Evolutionary conservation across 2,797 vertebrate species (phyloP).

Genomic region (Sciurus vulgaris): DNA sequence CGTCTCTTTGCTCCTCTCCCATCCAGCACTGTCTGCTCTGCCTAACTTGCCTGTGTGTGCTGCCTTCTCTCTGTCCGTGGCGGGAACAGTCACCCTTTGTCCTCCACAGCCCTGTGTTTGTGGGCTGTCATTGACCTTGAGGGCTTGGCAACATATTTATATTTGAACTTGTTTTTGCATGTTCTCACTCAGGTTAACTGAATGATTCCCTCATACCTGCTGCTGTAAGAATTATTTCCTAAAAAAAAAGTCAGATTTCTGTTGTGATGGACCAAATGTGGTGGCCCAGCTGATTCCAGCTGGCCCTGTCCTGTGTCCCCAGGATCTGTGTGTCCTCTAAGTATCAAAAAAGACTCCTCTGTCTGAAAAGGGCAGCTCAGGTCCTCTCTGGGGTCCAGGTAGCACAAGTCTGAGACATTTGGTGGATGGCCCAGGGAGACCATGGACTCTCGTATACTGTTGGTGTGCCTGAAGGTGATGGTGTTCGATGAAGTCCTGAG

Average conservation of each 20-base stretch:
- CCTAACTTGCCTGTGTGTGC: not conserved
- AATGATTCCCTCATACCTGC: not conserved
- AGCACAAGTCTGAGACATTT: not conserved
- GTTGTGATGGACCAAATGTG: not conserved
- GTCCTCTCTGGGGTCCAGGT: not conserved
- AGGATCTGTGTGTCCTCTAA: not conserved
- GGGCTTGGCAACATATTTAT: not conserved
- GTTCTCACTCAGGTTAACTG: not conserved
- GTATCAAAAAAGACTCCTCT: not conserved
- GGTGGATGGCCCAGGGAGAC: not conserved
- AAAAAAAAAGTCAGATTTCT: not conserved
- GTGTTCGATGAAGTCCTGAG: not conserved
- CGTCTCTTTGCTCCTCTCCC: not conserved
- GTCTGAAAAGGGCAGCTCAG: not conserved
- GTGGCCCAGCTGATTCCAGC: not conserved
- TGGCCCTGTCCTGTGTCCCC: not conserved
- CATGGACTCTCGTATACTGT: rapidly evolving
- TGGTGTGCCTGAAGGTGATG: not conserved
- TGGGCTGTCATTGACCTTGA: not conserved
- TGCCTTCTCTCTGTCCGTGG: not conserved
- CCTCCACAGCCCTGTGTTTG: not conserved
- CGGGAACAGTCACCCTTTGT: not conserved
- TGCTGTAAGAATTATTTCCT: not conserved
- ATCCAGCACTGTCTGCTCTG: not conserved
- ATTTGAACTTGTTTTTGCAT: not conserved